Evolutionary conservation across 2,888 invertebrate species (phyloP).

Genomic region (Melieria picta): DNA sequence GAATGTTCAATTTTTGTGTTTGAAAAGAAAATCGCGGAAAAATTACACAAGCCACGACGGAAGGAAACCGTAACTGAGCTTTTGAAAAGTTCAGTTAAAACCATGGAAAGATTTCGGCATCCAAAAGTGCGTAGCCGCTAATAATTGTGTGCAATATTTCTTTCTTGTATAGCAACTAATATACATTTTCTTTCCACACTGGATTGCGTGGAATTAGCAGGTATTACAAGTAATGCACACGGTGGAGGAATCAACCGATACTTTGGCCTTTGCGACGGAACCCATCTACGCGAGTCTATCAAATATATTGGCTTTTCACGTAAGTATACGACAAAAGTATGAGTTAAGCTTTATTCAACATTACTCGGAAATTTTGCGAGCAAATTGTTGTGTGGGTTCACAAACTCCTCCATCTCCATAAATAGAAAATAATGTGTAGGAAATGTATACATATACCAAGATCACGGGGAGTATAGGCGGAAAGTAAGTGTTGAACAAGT

Average conservation of each 20-base stretch:
- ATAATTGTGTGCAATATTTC: neutral
- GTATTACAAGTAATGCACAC: slow-evolving; percentile 76
- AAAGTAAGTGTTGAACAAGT: too few species aligned
- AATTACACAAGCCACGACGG: slow-evolving; percentile 89
- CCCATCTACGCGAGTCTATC: slow-evolving; percentile 89
- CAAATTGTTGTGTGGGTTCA: too few species aligned
- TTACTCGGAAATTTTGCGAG: neutral
- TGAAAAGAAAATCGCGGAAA: slow-evolving; percentile 92
- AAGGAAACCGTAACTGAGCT: slow-evolving; percentile 93
- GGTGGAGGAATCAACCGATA: slow-evolving; percentile 85
- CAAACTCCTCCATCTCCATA: too few species aligned
- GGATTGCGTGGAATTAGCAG: slow-evolving; percentile 50
- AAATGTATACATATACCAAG: too few species aligned
- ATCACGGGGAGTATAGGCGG: too few species aligned
- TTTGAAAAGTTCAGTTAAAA: slow-evolving; percentile 80
- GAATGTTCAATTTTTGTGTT: slow-evolving; percentile 94
- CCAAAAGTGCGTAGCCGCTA: slow-evolving; percentile 72
- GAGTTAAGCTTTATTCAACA: neutral
- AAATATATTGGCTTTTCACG: slow-evolving; percentile 86
- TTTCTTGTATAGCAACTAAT: neutral
- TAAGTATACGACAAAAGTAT: slow-evolving; percentile 63
- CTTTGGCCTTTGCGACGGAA: slow-evolving; percentile 94
- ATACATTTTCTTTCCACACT: neutral
- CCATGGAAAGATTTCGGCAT: slow-evolving; percentile 84
- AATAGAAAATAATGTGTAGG: too few species aligned